Evolutionary conservation across 2,888 invertebrate genomes (phyloP).

Genomic region (Oscheius sp.): DNA sequence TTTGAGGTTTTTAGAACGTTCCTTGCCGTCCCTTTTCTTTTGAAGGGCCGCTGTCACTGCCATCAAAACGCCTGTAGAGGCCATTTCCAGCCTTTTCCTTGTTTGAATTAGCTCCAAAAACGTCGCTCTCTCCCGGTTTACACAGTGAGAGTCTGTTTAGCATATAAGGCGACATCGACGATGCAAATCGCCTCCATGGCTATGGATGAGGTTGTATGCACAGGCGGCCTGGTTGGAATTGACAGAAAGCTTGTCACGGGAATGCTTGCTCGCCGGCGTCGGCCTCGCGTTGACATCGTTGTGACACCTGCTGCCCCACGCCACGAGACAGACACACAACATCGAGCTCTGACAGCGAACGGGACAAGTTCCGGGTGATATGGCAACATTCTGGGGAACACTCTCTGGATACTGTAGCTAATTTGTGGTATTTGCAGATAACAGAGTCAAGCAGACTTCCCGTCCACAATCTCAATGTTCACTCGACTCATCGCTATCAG

Average conservation of each 20-base stretch:
- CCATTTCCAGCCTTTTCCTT: not conserved
- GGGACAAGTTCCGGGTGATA: slow-evolving; percentile 16
- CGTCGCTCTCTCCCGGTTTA: not conserved
- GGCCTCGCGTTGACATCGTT: slow-evolving; percentile 23
- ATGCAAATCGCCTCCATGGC: slow-evolving; percentile 21
- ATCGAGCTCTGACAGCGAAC: not conserved
- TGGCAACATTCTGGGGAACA: not conserved
- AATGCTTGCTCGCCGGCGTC: slow-evolving; percentile 20
- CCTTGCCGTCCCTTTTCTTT: not conserved
- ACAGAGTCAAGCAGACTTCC: not conserved
- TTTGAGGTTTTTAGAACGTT: not conserved
- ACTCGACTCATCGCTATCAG: not conserved
- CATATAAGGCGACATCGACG: slow-evolving; percentile 9
- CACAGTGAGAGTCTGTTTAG: slow-evolving; percentile 7
- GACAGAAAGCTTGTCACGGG: slow-evolving; percentile 25
- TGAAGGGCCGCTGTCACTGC: not conserved
- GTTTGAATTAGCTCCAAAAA: slow-evolving; percentile 15
- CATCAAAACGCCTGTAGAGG: not conserved
- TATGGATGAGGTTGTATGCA: slow-evolving; percentile 6
- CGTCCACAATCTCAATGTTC: slow-evolving; percentile 12
- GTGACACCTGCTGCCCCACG: slow-evolving; percentile 24
- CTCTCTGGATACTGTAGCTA: not conserved
- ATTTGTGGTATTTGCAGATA: not conserved
- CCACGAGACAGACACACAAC: slow-evolving; percentile 7
- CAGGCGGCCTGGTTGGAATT: slow-evolving; percentile 16